Base-by-base conservation (phyloP, 2,113 vertebrate genomes). In the Pelobates fuscus region DNA sequence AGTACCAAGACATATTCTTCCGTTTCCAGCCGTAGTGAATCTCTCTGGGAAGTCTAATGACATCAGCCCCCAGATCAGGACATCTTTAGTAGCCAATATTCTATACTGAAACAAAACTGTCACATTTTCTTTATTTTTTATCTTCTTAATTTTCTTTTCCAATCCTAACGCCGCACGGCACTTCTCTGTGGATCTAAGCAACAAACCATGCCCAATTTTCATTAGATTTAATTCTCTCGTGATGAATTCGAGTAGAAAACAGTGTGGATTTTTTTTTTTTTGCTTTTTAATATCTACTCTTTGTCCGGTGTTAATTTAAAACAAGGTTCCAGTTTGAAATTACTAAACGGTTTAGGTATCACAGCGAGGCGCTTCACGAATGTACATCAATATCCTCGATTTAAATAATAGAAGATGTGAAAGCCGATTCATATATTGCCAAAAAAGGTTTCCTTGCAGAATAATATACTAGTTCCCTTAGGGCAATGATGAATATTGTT, bases 181-280 rank as follows among this genome's bases (percentile, higher is more conserved):
- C 55, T 77, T 37, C 64, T 61, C 55, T 61, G 41, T 61, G 64
- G 65, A 77, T 41, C 25, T 68, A 61, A 66, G 65, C 73, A 76
- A 68, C 68, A 76, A 59, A 68, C 41, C 73, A 76, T 76, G 64
- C 64, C 73, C 73, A 68, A 68, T 68, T 68, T 77, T 67, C 64
- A 77, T 77, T 77, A 77, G 65, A 61, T 77, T 57, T 77, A 49
- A 77, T 77, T 77, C 17, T 67, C 43, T 77, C 64, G 32, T 60
- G 65, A 77, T 77, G 57, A 77, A 76, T 67, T 76, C 63, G 58
- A 60, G 52, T 67, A 67, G 52, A 67, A 43, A 27, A 43, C 55
- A 68, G 52, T 37, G 63, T 46, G 11, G 54, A 60, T 59, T 26
- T 49, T 59, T 68, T 24, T 49, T 77, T 76, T 68, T 68, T 65